Conservation (phyloP, 2,113 vertebrate genomes). For the Meriones unguiculatus region DNA sequence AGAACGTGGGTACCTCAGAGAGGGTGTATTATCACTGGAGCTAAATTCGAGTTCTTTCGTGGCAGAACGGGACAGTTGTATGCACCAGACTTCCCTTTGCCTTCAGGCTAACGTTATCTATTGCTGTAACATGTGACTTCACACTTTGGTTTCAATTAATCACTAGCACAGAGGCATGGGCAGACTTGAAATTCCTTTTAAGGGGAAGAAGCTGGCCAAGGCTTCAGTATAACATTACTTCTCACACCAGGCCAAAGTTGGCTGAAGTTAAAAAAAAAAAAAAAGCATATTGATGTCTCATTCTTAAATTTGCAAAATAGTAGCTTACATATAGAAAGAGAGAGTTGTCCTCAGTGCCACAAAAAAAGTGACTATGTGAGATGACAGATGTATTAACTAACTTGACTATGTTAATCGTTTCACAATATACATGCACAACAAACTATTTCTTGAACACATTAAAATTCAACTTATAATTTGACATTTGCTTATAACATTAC, state of each 20-base stretch:
- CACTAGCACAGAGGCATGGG: slow-evolving; percentile 50
- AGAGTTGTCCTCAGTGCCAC: too few species aligned
- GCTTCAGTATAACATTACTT: background rate
- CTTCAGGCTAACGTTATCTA: slow-evolving; percentile 69
- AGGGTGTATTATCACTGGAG: background rate
- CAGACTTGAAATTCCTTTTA: slow-evolving; percentile 68
- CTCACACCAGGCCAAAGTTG: background rate
- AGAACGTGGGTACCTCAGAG: background rate
- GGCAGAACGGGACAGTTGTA: slow-evolving; percentile 68
- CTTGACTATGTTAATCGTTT: too few species aligned
- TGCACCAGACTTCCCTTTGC: slow-evolving; percentile 63
- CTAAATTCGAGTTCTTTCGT: slow-evolving; percentile 37
- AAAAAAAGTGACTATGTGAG: too few species aligned
- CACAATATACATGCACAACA: too few species aligned
- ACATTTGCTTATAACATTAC: background rate
- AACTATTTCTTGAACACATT: too few species aligned
- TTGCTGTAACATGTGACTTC: slow-evolving; percentile 53
- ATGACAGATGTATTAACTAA: too few species aligned
- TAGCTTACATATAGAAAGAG: background rate
- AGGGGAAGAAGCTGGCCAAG: slow-evolving; percentile 5
- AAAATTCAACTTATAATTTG: slow-evolving; percentile 9
- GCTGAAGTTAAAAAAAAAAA: too few species aligned
- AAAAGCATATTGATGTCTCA: background rate
- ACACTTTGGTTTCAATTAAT: slow-evolving; percentile 72
- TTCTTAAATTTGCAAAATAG: slow-evolving; percentile 31